Evolutionary conservation across 37 sponge, comb jelly and placozoan genomes (phyloP).

Genomic region (Petrosia ficiformis): DNA sequence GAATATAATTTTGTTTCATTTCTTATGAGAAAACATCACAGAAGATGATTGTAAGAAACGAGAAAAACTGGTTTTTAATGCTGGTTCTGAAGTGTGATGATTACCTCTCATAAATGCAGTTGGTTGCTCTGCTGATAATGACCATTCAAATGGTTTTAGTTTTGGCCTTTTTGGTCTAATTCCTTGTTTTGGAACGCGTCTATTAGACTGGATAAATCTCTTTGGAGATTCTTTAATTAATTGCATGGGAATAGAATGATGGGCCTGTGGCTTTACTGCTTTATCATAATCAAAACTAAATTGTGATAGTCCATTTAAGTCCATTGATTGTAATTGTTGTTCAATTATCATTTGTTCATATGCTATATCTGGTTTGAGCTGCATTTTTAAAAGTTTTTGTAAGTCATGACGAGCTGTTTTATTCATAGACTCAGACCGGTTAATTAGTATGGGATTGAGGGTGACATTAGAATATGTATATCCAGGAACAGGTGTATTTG

Average conservation of each 20-base stretch:
- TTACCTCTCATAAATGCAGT: too few relatives aligned
- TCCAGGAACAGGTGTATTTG: neutral
- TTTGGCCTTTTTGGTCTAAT: neutral
- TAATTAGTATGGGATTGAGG: neutral
- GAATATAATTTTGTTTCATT: too few relatives aligned
- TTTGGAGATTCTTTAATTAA: neutral
- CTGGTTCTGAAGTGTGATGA: too few relatives aligned
- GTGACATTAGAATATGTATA: neutral
- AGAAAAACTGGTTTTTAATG: neutral
- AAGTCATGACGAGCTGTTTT: neutral
- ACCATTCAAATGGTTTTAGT: neutral
- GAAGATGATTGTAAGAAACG: neutral
- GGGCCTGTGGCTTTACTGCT: neutral
- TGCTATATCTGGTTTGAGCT: constrained; percentile 28
- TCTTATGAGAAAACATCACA: neutral
- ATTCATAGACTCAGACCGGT: constrained; percentile 7
- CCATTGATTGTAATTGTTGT: constrained; percentile 19
- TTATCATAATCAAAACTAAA: neutral
- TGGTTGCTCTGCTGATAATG: too few relatives aligned
- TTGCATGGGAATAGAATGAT: neutral
- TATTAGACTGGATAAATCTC: neutral
- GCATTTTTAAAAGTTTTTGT: constrained; percentile 14
- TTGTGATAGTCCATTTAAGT: neutral
- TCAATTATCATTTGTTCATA: constrained; percentile 38
- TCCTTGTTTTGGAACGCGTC: neutral